Base-by-base conservation (phyloP, 2,888 invertebrate genomes). In the Cybosia mesomella region DNA sequence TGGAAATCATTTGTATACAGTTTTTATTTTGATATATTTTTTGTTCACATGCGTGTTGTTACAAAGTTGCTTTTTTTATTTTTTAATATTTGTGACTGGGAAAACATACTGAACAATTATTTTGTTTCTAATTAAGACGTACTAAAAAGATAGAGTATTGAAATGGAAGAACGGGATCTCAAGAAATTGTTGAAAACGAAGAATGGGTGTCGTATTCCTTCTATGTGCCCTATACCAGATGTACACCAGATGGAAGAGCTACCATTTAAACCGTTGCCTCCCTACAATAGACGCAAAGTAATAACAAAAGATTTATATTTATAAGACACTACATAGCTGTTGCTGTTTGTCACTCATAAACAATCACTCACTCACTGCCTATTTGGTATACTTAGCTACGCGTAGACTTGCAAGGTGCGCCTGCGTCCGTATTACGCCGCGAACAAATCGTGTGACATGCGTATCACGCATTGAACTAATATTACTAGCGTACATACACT, bases 261-360 rank as follows among this genome's bases (percentile, higher is more conserved):
- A 59, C 91, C 95, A 1, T 94, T 95, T 70, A 89, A 82, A 22
- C 93, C 94, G 2, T 68, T 88, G 28, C 94, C 95, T 13, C 91
- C 92, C 0, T 95, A 94, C 75, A 95, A 93, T 74, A 85, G 94
- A 66, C 87, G 90, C 75, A 95, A 94, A 91, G 95, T 95, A 89
- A 70, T 57, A 24, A 28, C 9, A n/a, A 10, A 10, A 18, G 18
- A 49, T 61, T 57, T 18, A 57, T 57, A 21, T 57, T 28, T 34
- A n/a, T n/a, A n/a, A n/a, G n/a, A n/a, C n/a, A n/a, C n/a, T n/a
- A n/a, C n/a, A n/a, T n/a, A n/a, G n/a, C 21, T 1, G 8, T 55
- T 24, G 24, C n/a, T 24, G n/a, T 55, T 55, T 8, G 3, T 7
- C 3, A 32, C 7, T 5, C 32, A 32, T 7, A 32, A 5, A 7